Evolutionary conservation across 2,888 invertebrate species (phyloP).

Genomic region (Drosophila ustulata): DNA sequence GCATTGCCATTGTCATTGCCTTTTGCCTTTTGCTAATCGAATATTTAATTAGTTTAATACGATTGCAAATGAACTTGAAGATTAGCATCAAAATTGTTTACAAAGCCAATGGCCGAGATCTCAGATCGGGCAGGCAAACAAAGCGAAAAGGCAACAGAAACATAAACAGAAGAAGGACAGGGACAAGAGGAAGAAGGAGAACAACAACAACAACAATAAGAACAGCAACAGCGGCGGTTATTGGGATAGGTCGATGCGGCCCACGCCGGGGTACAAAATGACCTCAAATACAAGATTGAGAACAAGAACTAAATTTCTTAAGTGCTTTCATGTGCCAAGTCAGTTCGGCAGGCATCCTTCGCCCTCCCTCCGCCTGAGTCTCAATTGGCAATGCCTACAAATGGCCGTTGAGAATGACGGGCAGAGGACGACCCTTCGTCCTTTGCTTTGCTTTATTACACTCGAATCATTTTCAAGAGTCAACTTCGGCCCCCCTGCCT

Average conservation of each 20-base stretch:
- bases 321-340: conserved; percentile 74
- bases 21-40: conserved; percentile 56
- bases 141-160: conserved; percentile 27
- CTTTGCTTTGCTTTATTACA: conserved; percentile 74
- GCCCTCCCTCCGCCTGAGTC: neutral
- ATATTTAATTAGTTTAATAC: conserved; percentile 76
- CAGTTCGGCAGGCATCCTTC: conserved; percentile 19
- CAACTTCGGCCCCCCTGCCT: conserved; percentile 40
- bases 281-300: conserved; percentile 79
- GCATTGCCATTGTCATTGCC: neutral
- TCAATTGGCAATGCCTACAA: conserved; percentile 39
- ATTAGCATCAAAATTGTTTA: conserved; percentile 46
- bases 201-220: neutral
- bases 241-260: conserved; percentile 18
- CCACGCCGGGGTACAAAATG: conserved; percentile 22
- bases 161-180: neutral
- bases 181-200: no score
- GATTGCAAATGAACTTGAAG: conserved; percentile 60
- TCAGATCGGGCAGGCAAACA: conserved; percentile 45
- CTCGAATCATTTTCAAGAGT: conserved; percentile 76
- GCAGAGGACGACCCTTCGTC: conserved; percentile 41
- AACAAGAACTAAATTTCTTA: conserved; percentile 77
- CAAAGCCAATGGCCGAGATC: conserved; percentile 49
- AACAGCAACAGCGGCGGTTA: neutral
- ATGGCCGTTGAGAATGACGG: conserved; percentile 9